Percentiles rank a stretch among this genome's conserved stretches.
phyloP scores from a whole-genome alignment of 2,113 vertebrate species.

The Hippocampus zosterae region DNA sequence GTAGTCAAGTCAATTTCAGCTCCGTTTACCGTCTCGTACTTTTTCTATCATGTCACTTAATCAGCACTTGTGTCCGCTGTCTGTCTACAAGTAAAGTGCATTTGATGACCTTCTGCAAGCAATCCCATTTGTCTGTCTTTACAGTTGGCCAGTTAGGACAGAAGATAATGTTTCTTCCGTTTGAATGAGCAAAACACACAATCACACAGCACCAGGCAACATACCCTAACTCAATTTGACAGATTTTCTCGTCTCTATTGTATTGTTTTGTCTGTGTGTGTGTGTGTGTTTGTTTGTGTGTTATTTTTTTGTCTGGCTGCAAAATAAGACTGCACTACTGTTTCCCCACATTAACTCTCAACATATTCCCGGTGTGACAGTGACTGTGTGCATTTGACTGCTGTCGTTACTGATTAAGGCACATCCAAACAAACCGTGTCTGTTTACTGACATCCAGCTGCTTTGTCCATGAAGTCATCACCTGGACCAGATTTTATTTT shows the following conservation, averaged over 20 bases:
- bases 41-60: slow-evolving; percentile 45
- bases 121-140: slow-evolving; percentile 23
- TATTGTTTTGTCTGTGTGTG: too few relatives aligned
- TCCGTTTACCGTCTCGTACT: slow-evolving; percentile 33
- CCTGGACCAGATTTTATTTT: neutral
- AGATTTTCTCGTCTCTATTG: neutral
- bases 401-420: slow-evolving; percentile 57
- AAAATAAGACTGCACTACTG: neutral
- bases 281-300: neutral
- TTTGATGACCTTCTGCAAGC: slow-evolving; percentile 42
- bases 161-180: neutral
- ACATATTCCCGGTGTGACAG: neutral
- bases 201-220: neutral
- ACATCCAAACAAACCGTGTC: slow-evolving; percentile 39
- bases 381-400: slow-evolving; percentile 14
- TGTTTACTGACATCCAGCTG: slow-evolving; percentile 24
- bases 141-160: neutral
- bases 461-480: slow-evolving; percentile 2
- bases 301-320: neutral
- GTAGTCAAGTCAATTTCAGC: slow-evolving; percentile 23
- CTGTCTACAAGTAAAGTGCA: slow-evolving; percentile 29
- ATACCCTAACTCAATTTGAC: neutral
- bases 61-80: slow-evolving; percentile 37
- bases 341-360: slow-evolving; percentile 13
- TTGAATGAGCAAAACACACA: neutral